Percentiles rank a stretch among this genome's conserved stretches.
phyloP scores from a whole-genome alignment of 2,888 invertebrate species.

The Pandemis heparana region DNA sequence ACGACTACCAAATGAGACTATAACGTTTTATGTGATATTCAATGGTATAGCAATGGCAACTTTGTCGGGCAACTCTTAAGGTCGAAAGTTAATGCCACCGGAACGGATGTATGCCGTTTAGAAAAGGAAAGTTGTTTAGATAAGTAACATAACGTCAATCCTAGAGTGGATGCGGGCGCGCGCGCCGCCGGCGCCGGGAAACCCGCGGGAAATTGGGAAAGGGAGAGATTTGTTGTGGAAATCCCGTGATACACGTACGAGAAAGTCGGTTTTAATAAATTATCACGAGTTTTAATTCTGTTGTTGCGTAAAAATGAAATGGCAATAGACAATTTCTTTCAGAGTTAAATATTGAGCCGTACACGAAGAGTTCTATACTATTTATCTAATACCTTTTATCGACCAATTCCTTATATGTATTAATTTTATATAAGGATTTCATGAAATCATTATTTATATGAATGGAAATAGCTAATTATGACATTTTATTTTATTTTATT shows the following conservation, averaged over 20 bases:
- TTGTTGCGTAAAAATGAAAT: too few species aligned
- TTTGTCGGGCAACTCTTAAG: background rate
- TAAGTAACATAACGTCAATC: background rate
- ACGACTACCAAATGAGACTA: background rate
- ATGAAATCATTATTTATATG: too few species aligned
- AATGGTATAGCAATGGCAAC: background rate
- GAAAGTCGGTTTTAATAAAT: too few species aligned
- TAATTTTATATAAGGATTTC: too few species aligned
- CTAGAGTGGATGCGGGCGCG: background rate
- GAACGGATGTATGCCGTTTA: background rate
- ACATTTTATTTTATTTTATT: too few species aligned
- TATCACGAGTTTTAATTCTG: too few species aligned
- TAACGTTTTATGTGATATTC: background rate
- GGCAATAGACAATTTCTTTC: too few species aligned
- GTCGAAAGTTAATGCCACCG: background rate
- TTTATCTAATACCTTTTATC: too few species aligned
- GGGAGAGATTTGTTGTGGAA: slow-evolving; percentile 6
- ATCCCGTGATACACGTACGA: background rate
- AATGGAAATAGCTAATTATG: too few species aligned
- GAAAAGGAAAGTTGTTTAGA: background rate
- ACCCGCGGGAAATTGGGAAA: slow-evolving; percentile 30
- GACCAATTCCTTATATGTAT: too few species aligned
- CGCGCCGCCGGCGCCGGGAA: slow-evolving; percentile 30
- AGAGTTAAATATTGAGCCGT: too few species aligned
- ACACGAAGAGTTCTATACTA: too few species aligned